Conservation (phyloP, 2,797 vertebrate species). For the Oreonectes daqikongensis region DNA sequence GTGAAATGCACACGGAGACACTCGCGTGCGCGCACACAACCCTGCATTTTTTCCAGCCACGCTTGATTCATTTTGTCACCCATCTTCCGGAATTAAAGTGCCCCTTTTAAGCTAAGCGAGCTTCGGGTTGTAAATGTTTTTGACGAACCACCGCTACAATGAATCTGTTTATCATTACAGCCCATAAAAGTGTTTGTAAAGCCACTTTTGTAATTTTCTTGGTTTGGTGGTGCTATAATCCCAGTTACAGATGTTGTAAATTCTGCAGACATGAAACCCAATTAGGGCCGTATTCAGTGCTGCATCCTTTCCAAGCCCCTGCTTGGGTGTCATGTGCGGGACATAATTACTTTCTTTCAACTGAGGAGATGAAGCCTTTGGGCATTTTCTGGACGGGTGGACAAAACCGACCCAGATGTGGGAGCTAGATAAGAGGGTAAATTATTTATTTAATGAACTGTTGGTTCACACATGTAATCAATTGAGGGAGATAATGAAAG, state of each 20-base stretch:
- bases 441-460: slow-evolving; percentile 55
- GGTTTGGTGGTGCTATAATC: slow-evolving; percentile 65
- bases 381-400: slow-evolving; percentile 56
- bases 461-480: slow-evolving; percentile 48
- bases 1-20: slow-evolving; percentile 4
- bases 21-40: slow-evolving; percentile 11
- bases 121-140: slow-evolving; percentile 53
- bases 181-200: slow-evolving; percentile 70
- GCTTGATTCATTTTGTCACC: slow-evolving; percentile 35
- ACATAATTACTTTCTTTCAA: slow-evolving; percentile 61
- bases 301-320: slow-evolving; percentile 52
- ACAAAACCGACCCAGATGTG: slow-evolving; percentile 55
- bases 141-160: slow-evolving; percentile 54
- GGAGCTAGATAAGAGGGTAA: slow-evolving; percentile 37
- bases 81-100: slow-evolving; percentile 34
- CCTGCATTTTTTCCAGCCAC: slow-evolving; percentile 15
- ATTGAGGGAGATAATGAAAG: slow-evolving; percentile 37
- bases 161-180: slow-evolving; percentile 64
- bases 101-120: slow-evolving; percentile 36
- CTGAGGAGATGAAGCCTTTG: slow-evolving; percentile 40
- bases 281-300: slow-evolving; percentile 63
- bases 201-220: slow-evolving; percentile 65
- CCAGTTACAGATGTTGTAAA: slow-evolving; percentile 69
- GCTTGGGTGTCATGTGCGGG: slow-evolving; percentile 42
- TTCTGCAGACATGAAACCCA: slow-evolving; percentile 64